Conservation (phyloP, 2,113 vertebrate species). For the Heptranchias perlo region DNA sequence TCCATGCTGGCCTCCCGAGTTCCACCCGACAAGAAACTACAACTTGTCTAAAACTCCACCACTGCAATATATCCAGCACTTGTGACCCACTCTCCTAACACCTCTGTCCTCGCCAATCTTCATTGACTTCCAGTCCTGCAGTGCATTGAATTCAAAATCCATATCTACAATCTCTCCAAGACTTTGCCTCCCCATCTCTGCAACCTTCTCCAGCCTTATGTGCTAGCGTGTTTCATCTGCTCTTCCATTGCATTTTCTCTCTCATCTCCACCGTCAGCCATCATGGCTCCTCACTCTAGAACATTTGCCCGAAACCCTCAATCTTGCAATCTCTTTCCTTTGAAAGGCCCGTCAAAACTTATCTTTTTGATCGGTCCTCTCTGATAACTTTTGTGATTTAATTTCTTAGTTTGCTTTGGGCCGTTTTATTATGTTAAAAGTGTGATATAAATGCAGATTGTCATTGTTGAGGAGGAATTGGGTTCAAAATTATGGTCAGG, state of each 20-base stretch:
- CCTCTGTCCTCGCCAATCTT: not conserved
- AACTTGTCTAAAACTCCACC: not conserved
- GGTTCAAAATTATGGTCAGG: too few species aligned
- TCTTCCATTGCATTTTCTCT: not conserved
- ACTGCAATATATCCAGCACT: not conserved
- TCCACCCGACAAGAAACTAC: not conserved
- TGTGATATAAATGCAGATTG: too few species aligned
- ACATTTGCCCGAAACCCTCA: too few species aligned
- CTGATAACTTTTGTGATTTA: too few species aligned
- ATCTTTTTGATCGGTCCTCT: too few species aligned
- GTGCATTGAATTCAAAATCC: not conserved
- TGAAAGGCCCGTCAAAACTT: too few species aligned
- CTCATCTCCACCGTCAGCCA: not conserved
- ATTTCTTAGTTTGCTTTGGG: not conserved
- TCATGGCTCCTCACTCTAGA: too few species aligned
- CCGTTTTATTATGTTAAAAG: not conserved
- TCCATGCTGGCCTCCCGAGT: not conserved
- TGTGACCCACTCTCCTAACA: not conserved
- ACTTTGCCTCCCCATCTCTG: not conserved
- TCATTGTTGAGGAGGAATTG: too few species aligned
- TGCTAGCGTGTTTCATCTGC: not conserved
- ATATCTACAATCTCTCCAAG: not conserved
- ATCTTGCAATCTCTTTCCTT: too few species aligned
- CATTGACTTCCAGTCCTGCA: not conserved
- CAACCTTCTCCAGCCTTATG: not conserved